Base-by-base conservation (phyloP, 92 coral and sea anemone genomes). In the Phenganax subtilis region DNA sequence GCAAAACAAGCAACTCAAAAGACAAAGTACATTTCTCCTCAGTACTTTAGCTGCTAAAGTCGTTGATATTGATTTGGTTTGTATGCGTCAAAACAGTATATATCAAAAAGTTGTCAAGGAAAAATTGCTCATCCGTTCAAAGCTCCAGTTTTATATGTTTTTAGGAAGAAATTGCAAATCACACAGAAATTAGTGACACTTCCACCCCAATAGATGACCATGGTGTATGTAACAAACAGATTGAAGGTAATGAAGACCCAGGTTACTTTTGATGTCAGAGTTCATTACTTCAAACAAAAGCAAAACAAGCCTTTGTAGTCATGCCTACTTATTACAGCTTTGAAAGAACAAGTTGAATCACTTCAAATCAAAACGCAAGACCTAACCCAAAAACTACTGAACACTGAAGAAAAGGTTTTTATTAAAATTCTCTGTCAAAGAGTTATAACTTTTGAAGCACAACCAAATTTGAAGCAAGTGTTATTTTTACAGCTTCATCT, bases 1-100 rank as follows among this genome's bases (percentile, higher is more conserved):
- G 25, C 84, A 92, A 70, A 96, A 96, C 85, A 90, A 96, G 67
- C 84, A 90, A 53, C 89, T 96, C 9, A 96, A 90, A 80, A 87
- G 99, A 76, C 88, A 96, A 84, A 96, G 99, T 80, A 90, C 91
- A 80, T 76, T 96, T 76, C 85, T 96, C 44, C 58, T 96, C 65
- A 85, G 89, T 59, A 92, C 89, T 57, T 83, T 89, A 29, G 67
- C 72, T 53, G 88, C 87, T 30, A 76, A 86, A 70, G 80, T 77
- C 62, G 88, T 87, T 59, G 80, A 90, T 55, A 70, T 91, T 76
- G 86, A 91, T 59, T 69, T 90, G 84, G 98, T 91, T 61, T 77
- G 96, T 88, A 65, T 27, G 31, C 51, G 51, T 66, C 10, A 0
- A 25, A 17, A 37, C 47, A 37, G 47, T 37, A 37, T 37, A 37